These are phyloP conservation scores for Ophioderma brevispina DNA, from an alignment of 35 echinoderm and acorn worm species.

Conservation along the genomic window DNA sequence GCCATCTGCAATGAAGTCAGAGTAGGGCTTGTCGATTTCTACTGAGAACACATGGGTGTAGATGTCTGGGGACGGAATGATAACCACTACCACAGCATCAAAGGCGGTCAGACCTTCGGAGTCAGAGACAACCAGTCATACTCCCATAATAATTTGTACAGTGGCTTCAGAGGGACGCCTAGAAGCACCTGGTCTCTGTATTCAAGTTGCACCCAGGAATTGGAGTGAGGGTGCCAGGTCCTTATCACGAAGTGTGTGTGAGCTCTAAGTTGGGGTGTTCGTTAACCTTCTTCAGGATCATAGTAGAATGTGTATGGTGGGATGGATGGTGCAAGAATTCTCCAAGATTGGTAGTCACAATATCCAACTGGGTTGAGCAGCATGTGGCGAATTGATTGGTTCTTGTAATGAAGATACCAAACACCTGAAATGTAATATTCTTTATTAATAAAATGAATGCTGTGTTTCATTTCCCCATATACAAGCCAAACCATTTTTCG, in stretches of 20 bases:
- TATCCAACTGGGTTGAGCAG: constrained; percentile 40
- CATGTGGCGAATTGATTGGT: constrained; percentile 28
- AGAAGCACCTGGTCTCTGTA: constrained; percentile 13
- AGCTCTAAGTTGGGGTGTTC: constrained; percentile 30
- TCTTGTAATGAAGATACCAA: constrained; percentile 54
- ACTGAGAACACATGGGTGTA: constrained; percentile 47
- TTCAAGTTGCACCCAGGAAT: constrained; percentile 44
- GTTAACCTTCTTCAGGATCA: constrained; percentile 59
- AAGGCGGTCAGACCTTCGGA: constrained; percentile 23
- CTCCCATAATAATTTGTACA: not conserved
- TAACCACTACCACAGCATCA: constrained; percentile 52
- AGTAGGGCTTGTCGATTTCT: constrained; percentile 30
- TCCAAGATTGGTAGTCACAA: constrained; percentile 15
- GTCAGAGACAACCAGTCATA: constrained; percentile 45
- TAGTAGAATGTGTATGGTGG: constrained; percentile 52
- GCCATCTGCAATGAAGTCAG: constrained; percentile 36
- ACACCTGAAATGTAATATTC: too few species aligned
- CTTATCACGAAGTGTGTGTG: constrained; percentile 4
- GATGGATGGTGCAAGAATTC: constrained; percentile 35
- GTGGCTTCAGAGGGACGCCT: constrained; percentile 37
- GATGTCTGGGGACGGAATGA: not conserved
- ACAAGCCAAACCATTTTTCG: too few species aligned
- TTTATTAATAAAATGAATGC: too few species aligned
- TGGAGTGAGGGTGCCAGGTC: constrained; percentile 14
- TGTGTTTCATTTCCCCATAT: too few species aligned